Percentiles rank a stretch among this genome's conserved stretches.
Conservation (phyloP, 2,888 invertebrate species). For the Drosophila acutilabella region DNA sequence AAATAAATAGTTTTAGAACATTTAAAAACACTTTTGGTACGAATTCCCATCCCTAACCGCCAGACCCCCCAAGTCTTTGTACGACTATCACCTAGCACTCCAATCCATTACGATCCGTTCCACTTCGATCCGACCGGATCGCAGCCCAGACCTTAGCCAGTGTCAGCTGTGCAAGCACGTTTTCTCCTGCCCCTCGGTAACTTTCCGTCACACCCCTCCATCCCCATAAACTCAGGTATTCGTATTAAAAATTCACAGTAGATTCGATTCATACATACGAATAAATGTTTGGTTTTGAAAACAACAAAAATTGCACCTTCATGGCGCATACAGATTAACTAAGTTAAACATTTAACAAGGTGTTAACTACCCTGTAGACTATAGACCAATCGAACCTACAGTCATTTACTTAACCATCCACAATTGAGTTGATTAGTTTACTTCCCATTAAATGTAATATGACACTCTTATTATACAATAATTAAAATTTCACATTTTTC, state of each 20-base stretch:
- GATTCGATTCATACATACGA: not conserved
- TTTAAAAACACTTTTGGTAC: no score
- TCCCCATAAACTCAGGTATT: not conserved
- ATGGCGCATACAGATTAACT: conserved; percentile 9
- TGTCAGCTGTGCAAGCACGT: conserved; percentile 42
- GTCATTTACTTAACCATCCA: conserved; percentile 5
- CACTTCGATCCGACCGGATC: not conserved
- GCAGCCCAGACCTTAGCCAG: conserved; percentile 3
- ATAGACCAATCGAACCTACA: not conserved
- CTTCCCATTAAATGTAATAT: not conserved
- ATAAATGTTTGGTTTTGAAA: not conserved
- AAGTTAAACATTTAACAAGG: conserved; percentile 5
- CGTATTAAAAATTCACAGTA: conserved; percentile 6
- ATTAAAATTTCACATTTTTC: not conserved
- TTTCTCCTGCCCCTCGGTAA: not conserved
- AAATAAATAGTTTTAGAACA: no score
- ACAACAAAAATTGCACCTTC: conserved; percentile 1
- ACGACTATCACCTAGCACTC: conserved; percentile 6
- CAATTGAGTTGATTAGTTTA: conserved; percentile 4
- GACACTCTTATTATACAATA: not conserved
- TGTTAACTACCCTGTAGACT: conserved; percentile 11
- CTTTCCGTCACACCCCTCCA: not conserved
- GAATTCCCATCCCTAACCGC: not conserved
- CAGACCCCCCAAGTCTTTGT: not conserved
- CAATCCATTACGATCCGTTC: not conserved